These are phyloP conservation scores for Aeoliscus strigatus DNA, from an alignment of 2,797 vertebrate genomes.

Conservation along the genomic window DNA sequence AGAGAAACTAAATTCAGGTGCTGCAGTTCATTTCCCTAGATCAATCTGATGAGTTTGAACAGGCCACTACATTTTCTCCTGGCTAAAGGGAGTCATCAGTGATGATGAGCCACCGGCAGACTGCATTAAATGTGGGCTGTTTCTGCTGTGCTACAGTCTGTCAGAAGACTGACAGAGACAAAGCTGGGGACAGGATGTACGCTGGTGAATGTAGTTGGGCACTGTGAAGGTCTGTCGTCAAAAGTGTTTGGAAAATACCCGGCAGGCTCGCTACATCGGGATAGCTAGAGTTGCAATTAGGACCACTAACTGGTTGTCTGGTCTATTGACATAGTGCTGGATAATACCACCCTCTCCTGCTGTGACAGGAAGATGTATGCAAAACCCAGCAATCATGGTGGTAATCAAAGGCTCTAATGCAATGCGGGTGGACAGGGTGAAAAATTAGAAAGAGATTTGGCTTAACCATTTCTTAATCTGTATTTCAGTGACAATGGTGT, in stretches of 20 bases:
- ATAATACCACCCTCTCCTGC: constrained; percentile 29
- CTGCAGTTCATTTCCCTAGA: constrained; percentile 23
- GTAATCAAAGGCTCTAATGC: constrained; percentile 34
- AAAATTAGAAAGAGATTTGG: constrained; percentile 41
- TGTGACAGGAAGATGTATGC: constrained; percentile 32
- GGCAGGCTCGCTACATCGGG: constrained; percentile 52
- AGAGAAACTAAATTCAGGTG: constrained; percentile 36
- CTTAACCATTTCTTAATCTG: constrained; percentile 27
- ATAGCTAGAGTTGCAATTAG: constrained; percentile 35
- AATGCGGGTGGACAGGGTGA: constrained; percentile 17
- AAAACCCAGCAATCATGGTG: constrained; percentile 28
- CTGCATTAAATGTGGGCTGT: constrained; percentile 44
- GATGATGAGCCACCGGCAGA: constrained; percentile 39
- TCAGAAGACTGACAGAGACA: constrained; percentile 33
- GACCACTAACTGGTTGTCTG: constrained; percentile 24
- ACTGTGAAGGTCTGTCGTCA: constrained; percentile 48
- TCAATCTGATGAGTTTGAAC: constrained; percentile 11
- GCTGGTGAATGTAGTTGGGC: constrained; percentile 41
- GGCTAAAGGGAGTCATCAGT: constrained; percentile 28
- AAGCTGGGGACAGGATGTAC: constrained; percentile 46
- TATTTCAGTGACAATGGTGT: not conserved
- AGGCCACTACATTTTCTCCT: constrained; percentile 9
- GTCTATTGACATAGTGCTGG: constrained; percentile 45
- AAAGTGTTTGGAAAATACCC: constrained; percentile 63
- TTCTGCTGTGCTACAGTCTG: constrained; percentile 55